Evolutionary conservation across 2,888 invertebrate species (phyloP).

Genomic region (Rhamphomyia laevipes): DNA sequence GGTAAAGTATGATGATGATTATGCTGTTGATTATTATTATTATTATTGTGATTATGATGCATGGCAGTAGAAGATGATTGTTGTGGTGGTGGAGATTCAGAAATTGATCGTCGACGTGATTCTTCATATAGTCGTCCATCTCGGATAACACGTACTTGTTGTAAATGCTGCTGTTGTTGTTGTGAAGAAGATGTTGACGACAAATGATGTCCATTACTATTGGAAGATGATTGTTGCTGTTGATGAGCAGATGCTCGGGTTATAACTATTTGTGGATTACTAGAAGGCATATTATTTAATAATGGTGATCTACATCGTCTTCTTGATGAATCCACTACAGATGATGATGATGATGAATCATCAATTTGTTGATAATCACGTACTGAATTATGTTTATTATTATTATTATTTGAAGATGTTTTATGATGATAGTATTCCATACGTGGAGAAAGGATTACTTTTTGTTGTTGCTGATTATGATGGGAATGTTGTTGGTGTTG

Average conservation of each 20-base stretch:
- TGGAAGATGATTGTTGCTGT: conserved; percentile 12
- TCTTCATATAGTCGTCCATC: conserved; percentile 37
- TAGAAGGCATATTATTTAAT: background rate
- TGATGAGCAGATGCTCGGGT: conserved; percentile 12
- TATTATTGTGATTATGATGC: conserved; percentile 6
- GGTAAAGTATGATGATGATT: conserved; percentile 16
- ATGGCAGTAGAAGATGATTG: conserved; percentile 8
- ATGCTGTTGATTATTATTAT: background rate
- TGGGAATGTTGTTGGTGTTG: background rate
- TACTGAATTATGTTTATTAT: background rate
- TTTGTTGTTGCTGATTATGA: conserved; percentile 20
- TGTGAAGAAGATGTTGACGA: background rate
- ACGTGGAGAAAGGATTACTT: conserved; percentile 32
- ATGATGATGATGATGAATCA: background rate
- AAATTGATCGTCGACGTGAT: conserved; percentile 12
- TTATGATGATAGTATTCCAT: conserved; percentile 25
- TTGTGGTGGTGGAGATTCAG: conserved; percentile 13
- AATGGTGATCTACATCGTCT: conserved; percentile 1
- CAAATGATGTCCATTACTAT: background rate
- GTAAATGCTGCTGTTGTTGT: conserved; percentile 14
- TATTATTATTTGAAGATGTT: background rate
- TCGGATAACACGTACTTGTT: conserved; percentile 37
- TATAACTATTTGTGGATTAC: conserved; percentile 6
- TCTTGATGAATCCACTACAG: background rate
- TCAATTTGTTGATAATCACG: background rate